phyloP scores from a whole-genome alignment of 1,140 invertebrate species.

The Tachypleus tridentatus region DNA sequence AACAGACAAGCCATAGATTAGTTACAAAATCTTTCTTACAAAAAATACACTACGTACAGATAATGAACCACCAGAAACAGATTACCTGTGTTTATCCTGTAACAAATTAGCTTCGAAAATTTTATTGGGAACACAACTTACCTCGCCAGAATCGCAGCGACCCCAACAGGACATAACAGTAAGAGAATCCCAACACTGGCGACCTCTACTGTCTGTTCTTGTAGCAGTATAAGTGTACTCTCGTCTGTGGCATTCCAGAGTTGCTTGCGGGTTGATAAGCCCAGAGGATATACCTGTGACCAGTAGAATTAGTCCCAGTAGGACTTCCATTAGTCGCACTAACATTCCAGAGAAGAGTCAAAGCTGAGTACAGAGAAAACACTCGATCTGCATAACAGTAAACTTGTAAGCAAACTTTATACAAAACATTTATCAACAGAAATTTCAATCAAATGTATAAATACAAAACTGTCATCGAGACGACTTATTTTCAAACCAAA shows the following conservation, averaged over 20 bases:
- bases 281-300: background rate
- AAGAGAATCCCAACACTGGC: conserved; percentile 54
- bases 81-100: background rate
- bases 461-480: too few relatives aligned
- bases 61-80: conserved; percentile 8
- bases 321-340: too few relatives aligned
- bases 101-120: background rate
- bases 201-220: conserved; percentile 43
- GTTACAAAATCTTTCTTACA: conserved; percentile 26
- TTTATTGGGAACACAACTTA: conserved; percentile 24
- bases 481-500: too few relatives aligned
- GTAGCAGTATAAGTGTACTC: conserved; percentile 35
- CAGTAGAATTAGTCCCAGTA: background rate
- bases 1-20: background rate
- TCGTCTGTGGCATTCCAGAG: conserved; percentile 38
- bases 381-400: too few relatives aligned
- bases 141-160: conserved; percentile 67
- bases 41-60: conserved; percentile 14
- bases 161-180: conserved; percentile 67
- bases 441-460: too few relatives aligned
- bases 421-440: too few relatives aligned
- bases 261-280: conserved; percentile 1
- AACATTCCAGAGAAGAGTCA: too few relatives aligned
- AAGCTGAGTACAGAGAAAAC: too few relatives aligned
- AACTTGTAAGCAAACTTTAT: too few relatives aligned